Evolutionary conservation across 2,113 vertebrate species (phyloP), one percentile per base, ranked within the genome.

Genomic region (Aplodontia rufa): DNA sequence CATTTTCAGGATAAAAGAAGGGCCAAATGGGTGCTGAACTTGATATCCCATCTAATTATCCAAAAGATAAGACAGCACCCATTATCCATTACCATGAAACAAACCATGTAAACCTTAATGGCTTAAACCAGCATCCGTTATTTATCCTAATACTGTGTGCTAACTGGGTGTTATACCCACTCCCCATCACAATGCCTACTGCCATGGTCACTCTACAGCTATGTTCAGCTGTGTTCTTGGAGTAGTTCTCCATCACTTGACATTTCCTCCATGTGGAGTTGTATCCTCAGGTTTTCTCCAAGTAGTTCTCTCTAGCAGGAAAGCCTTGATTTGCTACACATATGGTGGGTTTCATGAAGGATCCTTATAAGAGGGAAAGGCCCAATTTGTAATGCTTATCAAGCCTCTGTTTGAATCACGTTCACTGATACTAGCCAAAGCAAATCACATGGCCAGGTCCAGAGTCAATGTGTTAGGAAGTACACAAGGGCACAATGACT

Each of bases 221-320:
- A 5, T 10, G 14, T 13, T 49, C 20, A 42, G 0, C 32, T 14
- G 30, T 13, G 47, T 62, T 9, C 1, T 28, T 5, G 1, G 6
- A 17, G 58, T 19, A 24, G 0, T 81, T 87, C 35, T 85, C 32
- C 13, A n/a, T 47, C 20, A 40, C 0, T 7, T 11, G 40, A 14
- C 26, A 10, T 14, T 30, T 76, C 79, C 28, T 58, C 11, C 60
- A 6, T 5, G 12, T 32, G 51, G 10, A 1, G 0, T 68, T 64
- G 72, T 24, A 40, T 22, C 32, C 20, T n/a, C 24, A 93, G 30
- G 7, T 45, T 32, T 30, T 90, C 10, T 55, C 26, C 55, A 22
- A 35, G 22, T 14, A 49, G 19, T 5, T 76, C 6, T 64, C 20
- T 89, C 28, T 17, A 58, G 30, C 3, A 83, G 3, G 30, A 79